Evolutionary conservation across 2,888 invertebrate species (phyloP), one percentile per base, ranked within the genome.

Genomic region (Ceratothoa steindachneri): DNA sequence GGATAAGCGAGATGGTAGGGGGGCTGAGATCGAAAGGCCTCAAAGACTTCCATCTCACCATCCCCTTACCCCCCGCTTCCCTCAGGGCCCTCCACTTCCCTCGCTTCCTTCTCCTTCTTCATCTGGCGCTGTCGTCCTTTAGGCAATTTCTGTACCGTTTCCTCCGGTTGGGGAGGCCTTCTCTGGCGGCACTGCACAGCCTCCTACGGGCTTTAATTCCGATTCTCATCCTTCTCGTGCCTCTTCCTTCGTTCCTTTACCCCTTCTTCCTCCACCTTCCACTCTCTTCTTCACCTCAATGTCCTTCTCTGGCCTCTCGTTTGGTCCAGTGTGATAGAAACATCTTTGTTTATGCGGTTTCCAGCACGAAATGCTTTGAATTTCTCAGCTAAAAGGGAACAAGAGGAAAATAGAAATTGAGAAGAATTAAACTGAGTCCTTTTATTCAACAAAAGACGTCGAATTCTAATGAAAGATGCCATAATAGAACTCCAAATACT

Each of bases 291-390:
- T 51, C 52, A n/a, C n/a, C n/a, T n/a, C n/a, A n/a, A n/a, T n/a
- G n/a, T 51, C 52, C 19, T 51, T 3, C 3, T 41, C 41, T 41
- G 15, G 9, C 15, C 15, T 9, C 15, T 51, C 52, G 52, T n/a
- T 51, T 51, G n/a, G 52, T 51, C 19, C 52, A 19, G 3, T 19
- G 27, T 12, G 22, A 24, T 24, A 1, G 60, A 60, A 60, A 60
- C 60, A 60, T 60, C 60, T 60, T 60, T 60, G 60, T 60, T 60
- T 60, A 60, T 60, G 60, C 60, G 60, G 60, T 60, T 60, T 60
- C 60, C 60, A 60, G 22, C 12, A 22, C 60, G 22, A 60, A 60
- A 60, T 60, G 60, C 60, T 60, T 60, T 60, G 60, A 60, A 60
- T 60, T 3, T 60, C 60, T 60, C 60, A 12, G 60, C 60, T 60